These are phyloP conservation scores for Platyura marginata DNA, from an alignment of 1,140 invertebrate species.

Conservation along the genomic window DNA sequence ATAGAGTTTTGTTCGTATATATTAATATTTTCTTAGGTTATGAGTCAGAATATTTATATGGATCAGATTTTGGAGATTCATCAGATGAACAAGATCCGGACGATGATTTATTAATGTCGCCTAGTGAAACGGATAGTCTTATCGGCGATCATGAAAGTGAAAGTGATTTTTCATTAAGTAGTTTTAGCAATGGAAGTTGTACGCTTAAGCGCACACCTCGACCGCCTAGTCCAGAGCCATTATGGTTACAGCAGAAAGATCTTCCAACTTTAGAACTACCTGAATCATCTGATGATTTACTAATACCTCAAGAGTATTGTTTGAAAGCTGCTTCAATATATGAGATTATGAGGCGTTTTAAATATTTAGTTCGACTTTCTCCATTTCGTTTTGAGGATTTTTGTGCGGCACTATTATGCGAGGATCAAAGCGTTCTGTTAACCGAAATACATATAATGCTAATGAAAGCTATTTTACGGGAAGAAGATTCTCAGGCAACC, in stretches of 20 bases:
- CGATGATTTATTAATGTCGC: slow-evolving; percentile 46
- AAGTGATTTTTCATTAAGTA: slow-evolving; percentile 66
- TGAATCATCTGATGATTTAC: slow-evolving; percentile 74
- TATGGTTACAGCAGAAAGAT: slow-evolving; percentile 68
- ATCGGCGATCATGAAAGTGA: slow-evolving; percentile 53
- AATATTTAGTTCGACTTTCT: slow-evolving; percentile 72
- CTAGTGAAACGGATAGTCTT: slow-evolving; percentile 41
- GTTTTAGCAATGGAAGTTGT: slow-evolving; percentile 47
- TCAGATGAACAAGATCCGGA: slow-evolving; percentile 57
- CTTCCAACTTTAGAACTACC: slow-evolving; percentile 62
- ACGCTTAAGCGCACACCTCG: slow-evolving; percentile 28
- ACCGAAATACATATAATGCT: slow-evolving; percentile 86
- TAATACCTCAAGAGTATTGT: slow-evolving; percentile 58
- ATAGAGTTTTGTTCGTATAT: not conserved
- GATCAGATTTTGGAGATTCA: slow-evolving; percentile 73
- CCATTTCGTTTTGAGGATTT: slow-evolving; percentile 94
- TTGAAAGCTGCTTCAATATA: slow-evolving; percentile 74
- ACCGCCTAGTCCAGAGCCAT: slow-evolving; percentile 65
- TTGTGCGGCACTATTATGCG: slow-evolving; percentile 74
- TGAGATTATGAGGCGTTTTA: slow-evolving; percentile 84
- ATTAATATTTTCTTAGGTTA: slow-evolving; percentile 34
- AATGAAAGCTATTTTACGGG: slow-evolving; percentile 74
- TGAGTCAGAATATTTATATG: slow-evolving; percentile 78
- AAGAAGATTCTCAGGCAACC: slow-evolving; percentile 89
- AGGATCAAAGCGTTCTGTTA: slow-evolving; percentile 79